Evolutionary conservation across 2,888 invertebrate genomes (phyloP), one percentile per base, ranked within the genome.

Genomic region (Hermaeophaga mercurialis): DNA sequence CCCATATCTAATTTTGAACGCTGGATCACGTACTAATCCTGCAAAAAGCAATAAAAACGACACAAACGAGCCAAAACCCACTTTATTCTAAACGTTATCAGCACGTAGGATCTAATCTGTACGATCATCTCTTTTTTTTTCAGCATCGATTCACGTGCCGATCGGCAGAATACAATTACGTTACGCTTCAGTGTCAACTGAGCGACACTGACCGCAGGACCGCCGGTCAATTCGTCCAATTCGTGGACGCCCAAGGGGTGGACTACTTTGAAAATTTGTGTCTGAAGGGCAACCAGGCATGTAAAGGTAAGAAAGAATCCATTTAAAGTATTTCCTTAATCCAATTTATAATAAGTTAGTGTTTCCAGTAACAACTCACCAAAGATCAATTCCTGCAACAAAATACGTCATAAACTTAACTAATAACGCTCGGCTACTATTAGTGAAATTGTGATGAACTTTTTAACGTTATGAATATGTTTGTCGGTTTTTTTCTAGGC

Each of bases 81-180:
- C 33, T 14, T 28, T 33, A 14, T 33, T 9, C 33, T 33, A 2
- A 8, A n/a, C n/a, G 3, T 9, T 33, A 33, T 33, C 33, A 14
- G 6, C 33, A 33, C 33, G 33, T 33, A 33, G 33, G 14, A 33
- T 33, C 33, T 33, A 33, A 33, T 33, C 33, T 14, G 33, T 14
- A 8, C 14, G 9, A 33, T 33, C 33, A 12, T 14, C n/a, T n/a
- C n/a, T n/a, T 36, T 36, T 36, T 63, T 66, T 78, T 79, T 49
- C 78, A 89, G 87, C 91, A 92, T 77, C 90, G 94, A 49, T 95
- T 95, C 78, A 87, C 89, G 9, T 96, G 95, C 73, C 88, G 95
- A 6, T 94, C 94, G 0, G 91, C 91, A 31, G 94, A 95, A 77
- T 96, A 95, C 79, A 94, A 95, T 78, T 95, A 95, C 79, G 90